Conservation (phyloP, 2,113 vertebrate genomes). For the Thermophis baileyi region DNA sequence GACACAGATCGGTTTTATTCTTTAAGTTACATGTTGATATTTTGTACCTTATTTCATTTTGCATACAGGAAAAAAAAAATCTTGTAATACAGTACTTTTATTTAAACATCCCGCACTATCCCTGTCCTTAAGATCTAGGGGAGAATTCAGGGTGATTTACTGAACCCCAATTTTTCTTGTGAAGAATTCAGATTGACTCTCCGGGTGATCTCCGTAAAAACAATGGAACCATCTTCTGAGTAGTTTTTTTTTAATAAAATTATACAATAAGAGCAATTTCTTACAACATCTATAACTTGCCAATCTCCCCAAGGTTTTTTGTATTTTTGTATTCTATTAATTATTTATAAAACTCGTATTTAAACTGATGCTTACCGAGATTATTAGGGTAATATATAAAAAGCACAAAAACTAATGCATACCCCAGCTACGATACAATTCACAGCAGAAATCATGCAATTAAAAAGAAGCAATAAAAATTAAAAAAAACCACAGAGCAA, state of each 20-base stretch:
- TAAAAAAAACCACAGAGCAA: not conserved
- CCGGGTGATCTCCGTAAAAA: not conserved
- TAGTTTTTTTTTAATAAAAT: not conserved
- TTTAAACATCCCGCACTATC: not conserved
- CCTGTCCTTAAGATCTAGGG: not conserved
- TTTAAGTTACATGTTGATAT: not conserved
- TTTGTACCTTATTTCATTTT: not conserved
- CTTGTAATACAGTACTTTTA: not conserved
- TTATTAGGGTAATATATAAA: not conserved
- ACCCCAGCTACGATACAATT: not conserved
- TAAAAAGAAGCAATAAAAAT: not conserved
- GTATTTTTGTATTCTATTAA: no score
- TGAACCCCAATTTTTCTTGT: not conserved
- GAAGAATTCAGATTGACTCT: not conserved
- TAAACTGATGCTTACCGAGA: not conserved
- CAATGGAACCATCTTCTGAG: not conserved
- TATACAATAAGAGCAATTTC: not conserved
- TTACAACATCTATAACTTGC: not conserved
- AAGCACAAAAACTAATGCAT: not conserved
- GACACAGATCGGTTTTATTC: not conserved
- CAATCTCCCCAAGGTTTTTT: not conserved
- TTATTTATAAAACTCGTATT: not conserved
- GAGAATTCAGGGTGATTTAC: not conserved
- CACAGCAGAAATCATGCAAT: not conserved
- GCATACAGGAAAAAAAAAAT: not conserved